Evolutionary conservation across 2,797 vertebrate genomes (phyloP).

Genomic region (Alcedo quadribrachys): DNA sequence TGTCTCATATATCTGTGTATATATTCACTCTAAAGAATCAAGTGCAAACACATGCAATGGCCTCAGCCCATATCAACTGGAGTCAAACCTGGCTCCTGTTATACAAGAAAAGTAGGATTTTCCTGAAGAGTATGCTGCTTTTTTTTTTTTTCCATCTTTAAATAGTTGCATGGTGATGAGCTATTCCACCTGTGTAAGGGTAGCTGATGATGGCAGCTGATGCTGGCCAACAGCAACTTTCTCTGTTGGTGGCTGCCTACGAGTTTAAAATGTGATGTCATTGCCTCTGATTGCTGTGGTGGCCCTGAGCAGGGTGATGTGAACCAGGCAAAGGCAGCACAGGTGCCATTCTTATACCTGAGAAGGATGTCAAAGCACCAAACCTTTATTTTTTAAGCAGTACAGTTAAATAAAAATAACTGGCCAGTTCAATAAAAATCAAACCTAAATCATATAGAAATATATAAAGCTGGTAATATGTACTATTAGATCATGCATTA

Average conservation of each 20-base stretch:
- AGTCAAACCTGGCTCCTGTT: not conserved
- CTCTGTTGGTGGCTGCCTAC: not conserved
- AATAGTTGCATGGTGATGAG: not conserved
- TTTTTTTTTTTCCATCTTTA: not conserved
- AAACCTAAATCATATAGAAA: not conserved
- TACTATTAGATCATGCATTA: not conserved
- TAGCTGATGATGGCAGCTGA: not conserved
- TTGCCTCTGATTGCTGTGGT: not conserved
- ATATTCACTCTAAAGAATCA: not conserved
- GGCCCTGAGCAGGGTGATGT: not conserved
- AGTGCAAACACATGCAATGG: not conserved
- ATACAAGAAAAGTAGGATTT: not conserved
- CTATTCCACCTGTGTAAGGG: not conserved
- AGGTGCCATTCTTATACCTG: not conserved
- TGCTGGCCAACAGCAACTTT: not conserved
- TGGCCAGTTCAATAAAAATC: not conserved
- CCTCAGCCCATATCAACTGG: not conserved
- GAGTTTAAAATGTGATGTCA: not conserved
- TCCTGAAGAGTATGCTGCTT: not conserved
- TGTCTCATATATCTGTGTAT: not conserved
- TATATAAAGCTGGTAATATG: not conserved
- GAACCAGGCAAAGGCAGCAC: not conserved
- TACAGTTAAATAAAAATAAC: not conserved
- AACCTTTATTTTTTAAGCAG: not conserved
- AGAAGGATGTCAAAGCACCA: not conserved